Evolutionary conservation across 1,140 invertebrate species (phyloP).

Genomic region (Megathymus violae): DNA sequence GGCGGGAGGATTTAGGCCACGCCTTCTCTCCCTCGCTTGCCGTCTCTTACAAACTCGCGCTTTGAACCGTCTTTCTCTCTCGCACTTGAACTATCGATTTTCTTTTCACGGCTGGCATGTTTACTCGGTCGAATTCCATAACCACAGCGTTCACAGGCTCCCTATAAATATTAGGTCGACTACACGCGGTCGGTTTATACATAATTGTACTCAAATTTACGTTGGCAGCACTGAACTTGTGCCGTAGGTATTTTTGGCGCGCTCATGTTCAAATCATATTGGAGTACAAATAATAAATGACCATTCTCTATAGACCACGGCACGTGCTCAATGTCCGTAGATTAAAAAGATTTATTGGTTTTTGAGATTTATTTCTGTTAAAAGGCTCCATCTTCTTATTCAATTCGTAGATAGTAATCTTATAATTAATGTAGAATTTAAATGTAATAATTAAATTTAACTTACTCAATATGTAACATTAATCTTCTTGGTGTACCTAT

Average conservation of each 20-base stretch:
- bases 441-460: slow-evolving; percentile 26
- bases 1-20: slow-evolving; percentile 44
- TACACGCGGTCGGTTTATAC: slow-evolving; percentile 51
- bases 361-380: slow-evolving; percentile 29
- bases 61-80: slow-evolving; percentile 41
- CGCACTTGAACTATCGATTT: slow-evolving; percentile 64
- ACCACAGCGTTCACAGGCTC: slow-evolving; percentile 41
- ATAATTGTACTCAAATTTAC: slow-evolving; percentile 44
- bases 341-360: slow-evolving; percentile 36
- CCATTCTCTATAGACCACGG: slow-evolving; percentile 25
- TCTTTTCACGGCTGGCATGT: slow-evolving; percentile 48
- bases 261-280: slow-evolving; percentile 20
- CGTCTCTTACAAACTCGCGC: slow-evolving; percentile 18
- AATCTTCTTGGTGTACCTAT: background rate
- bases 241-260: slow-evolving; percentile 31
- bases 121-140: slow-evolving; percentile 66
- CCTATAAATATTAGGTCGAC: slow-evolving; percentile 55
- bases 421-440: slow-evolving; percentile 27
- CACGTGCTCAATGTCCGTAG: slow-evolving; percentile 24
- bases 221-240: slow-evolving; percentile 34
- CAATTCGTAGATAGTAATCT: slow-evolving; percentile 27
- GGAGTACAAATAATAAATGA: slow-evolving; percentile 31
- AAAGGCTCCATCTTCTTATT: slow-evolving; percentile 22
- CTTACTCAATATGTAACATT: background rate
- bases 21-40: slow-evolving; percentile 47